Evolutionary conservation across 2,113 vertebrate genomes (phyloP), one percentile per base, ranked within the genome.

Genomic region (Electrona antarctica): DNA sequence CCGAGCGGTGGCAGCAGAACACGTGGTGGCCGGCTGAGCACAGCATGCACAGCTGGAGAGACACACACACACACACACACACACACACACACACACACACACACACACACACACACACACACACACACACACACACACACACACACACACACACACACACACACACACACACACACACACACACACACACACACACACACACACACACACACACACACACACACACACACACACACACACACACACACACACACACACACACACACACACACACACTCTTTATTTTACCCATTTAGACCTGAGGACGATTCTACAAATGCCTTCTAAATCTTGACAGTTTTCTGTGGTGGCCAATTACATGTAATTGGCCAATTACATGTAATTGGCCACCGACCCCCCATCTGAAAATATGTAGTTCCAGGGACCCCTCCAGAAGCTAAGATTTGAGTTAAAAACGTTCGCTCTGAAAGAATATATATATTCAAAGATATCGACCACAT

Each of bases 11-110:
- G 60, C 97, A 97, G 56, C 95, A 96, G 91, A 99, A 98, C 6
- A 98, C 91, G 77, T 99, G 97, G 69, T 95, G 98, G 1, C 97
- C 97, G 59, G 95, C 96, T 0, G 97, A 99, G 77, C 97, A 98
- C 51, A 98, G 93, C 96, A 98, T 96, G 7, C 96, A 98, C 66
- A 99, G 92, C 97, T 99, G 55, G 1, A 71, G 67, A 55, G 62
- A 63, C 3, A 2, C 21, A 21, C 21, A 21, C 2, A 2, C 21
- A 21, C 21, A 21, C 21, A 21, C 21, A 21, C 2, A 2, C 21
- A 21, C 21, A 63, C 3, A 2, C 21, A 21, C 21, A 21, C 2
- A 2, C 21, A 21, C 21, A 21, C n/a, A 63, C 3, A 2, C 21
- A 21, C 21, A 21, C 2, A 2, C 21, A 21, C 21, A 21, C n/a